Base-by-base conservation (phyloP, 2,888 invertebrate species). In the Strigamia crassipes region DNA sequence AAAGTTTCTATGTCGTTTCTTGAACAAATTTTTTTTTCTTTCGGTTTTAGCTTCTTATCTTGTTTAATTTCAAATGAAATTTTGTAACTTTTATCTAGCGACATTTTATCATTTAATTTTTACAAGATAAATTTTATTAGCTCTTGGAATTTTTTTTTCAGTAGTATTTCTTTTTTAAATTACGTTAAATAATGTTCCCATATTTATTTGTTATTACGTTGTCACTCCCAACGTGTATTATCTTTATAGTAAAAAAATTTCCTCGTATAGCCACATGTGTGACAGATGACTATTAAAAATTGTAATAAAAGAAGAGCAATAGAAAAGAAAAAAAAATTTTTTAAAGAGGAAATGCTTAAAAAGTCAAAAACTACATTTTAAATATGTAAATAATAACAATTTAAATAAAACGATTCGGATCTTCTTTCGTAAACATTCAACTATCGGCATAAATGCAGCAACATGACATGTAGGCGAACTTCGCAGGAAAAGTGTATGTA, bases 81-180 rank as follows among this genome's bases (percentile, higher is more conserved):
- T 46, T 4, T 46, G 46, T 46, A 9, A 5, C 12, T 66, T 66
- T 66, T 66, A 66, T 66, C 61, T 23, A 51, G 12, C 61, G 61
- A 66, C 21, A 66, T 66, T 66, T 23, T 66, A 66, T 66, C 61
- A 21, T 23, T 66, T 66, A 66, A 66, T 66, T 66, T 66, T 66
- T 21, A 21, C 18, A 18, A 66, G 61, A 66, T 66, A 66, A 66
- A 1, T 66, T 66, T 66, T 66, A 66, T 66, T 66, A 12, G 61
- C 12, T 66, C 61, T n/a, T 66, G 61, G 13, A 66, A 66, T 21
- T 66, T 10, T 23, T 23, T n/a, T 66, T 66, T 15, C 18, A 6
- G 1, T 66, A 66, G 23, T n/a, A 5, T 2, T 18, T 23, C 3
- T 23, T 21, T 23, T 18, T 15, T 23, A 3, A 12, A n/a, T 66